Percentiles rank a stretch among this genome's conserved stretches.
Evolutionary conservation across 2,797 vertebrate genomes (phyloP).

Genomic region (Pseudochaenichthys georgianus): DNA sequence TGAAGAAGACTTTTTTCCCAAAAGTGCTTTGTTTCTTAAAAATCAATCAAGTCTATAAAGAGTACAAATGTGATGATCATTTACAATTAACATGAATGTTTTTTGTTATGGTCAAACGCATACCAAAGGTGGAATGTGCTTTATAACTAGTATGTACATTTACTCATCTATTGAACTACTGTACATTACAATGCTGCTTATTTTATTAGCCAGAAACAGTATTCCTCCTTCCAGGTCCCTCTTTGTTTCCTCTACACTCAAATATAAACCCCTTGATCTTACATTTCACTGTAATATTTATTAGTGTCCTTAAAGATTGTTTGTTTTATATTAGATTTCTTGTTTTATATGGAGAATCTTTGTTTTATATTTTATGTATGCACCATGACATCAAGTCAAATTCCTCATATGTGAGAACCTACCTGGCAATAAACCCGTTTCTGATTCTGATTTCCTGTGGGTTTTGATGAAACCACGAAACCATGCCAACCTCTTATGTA

Average conservation of each 20-base stretch:
- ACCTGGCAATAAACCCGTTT: no score
- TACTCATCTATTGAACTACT: no score
- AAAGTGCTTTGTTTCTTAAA: not conserved
- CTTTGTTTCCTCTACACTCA: slow-evolving; percentile 30
- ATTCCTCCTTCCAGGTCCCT: slow-evolving; percentile 5
- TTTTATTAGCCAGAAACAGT: not conserved
- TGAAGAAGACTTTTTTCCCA: not conserved
- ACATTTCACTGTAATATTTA: not conserved
- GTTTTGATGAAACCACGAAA: slow-evolving; percentile 26
- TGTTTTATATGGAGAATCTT: no score
- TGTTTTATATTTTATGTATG: no score
- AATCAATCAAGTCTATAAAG: not conserved
- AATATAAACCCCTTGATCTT: slow-evolving; percentile 32
- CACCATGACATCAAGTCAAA: no score
- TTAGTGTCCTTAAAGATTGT: no score
- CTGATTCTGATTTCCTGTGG: slow-evolving; percentile 9
- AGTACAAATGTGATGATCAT: not conserved
- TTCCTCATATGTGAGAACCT: no score
- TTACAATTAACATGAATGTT: not conserved
- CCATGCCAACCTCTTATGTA: slow-evolving; percentile 8
- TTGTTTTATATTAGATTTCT: no score
- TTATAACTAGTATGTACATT: not conserved
- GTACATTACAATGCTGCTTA: not conserved
- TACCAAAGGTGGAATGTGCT: not conserved
- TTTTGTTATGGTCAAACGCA: not conserved